A percentile compares a stretch with the other conserved stretches of the same genome.
phyloP scores from a whole-genome alignment of 2,797 vertebrate genomes.

The Meda fulgida region DNA sequence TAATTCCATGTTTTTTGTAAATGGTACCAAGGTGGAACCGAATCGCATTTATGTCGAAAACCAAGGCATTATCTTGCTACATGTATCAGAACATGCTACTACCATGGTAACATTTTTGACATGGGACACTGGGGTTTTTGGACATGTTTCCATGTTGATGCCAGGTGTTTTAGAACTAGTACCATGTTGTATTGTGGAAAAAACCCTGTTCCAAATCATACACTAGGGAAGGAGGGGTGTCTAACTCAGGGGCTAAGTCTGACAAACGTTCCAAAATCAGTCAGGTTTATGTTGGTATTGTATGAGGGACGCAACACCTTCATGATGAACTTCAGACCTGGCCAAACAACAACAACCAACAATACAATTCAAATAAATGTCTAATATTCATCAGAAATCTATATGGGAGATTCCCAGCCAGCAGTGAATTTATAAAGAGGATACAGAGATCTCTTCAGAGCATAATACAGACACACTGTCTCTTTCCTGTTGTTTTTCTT shows the following conservation, averaged over 20 bases:
- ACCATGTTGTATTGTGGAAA: neutral
- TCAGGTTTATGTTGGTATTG: neutral
- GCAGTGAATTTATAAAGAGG: neutral
- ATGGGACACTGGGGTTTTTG: neutral
- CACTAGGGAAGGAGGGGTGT: neutral
- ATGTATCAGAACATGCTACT: neutral
- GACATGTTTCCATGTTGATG: neutral
- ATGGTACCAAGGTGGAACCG: neutral
- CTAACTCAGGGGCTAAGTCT: neutral
- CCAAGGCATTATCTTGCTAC: too few species aligned
- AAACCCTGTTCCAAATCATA: neutral
- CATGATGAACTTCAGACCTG: neutral
- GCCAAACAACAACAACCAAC: neutral
- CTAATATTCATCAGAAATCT: neutral
- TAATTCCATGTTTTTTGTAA: neutral
- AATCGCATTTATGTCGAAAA: neutral
- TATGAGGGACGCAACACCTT: neutral
- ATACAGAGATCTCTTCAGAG: conserved; percentile 21
- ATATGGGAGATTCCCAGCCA: neutral
- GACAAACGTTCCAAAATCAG: neutral
- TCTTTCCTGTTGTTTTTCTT: conserved; percentile 30
- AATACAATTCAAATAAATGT: neutral
- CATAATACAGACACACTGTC: conserved; percentile 7
- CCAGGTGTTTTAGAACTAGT: neutral
- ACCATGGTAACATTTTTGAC: neutral